Base-by-base conservation (phyloP, 2,888 invertebrate species). In the Cephus sareptanus region DNA sequence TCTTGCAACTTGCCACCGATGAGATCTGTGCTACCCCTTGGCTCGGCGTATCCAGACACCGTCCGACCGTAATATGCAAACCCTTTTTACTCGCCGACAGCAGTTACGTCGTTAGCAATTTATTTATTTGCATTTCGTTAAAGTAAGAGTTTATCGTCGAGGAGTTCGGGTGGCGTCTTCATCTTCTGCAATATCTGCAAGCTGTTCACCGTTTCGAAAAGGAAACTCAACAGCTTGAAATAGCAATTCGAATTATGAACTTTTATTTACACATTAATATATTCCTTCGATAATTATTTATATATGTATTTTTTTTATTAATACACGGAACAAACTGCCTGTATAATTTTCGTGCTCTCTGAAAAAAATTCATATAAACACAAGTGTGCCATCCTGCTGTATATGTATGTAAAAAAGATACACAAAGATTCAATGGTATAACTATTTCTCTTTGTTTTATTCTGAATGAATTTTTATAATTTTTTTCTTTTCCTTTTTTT, bases 121-220 rank as follows among this genome's bases (percentile, higher is more conserved):
- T 83, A 79, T 85, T 81, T 82, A 79, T 81, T 40, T 69, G 76
- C 77, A 71, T 81, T 81, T 81, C 80, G 81, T 83, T 80, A 79
- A 75, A 68, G 34, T 34, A 75, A 75, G 34, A 37, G 71, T 71
- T 34, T 31, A 33, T 30, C 71, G 13, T 71, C 0, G 30, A 71
- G 30, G 71, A 30, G 30, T 15, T 30, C 56, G 23, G 56, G 23
- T 56, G 30, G 13, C 71, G 9, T 71, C 71, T 71, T 71, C 30
- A 30, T 56, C 56, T 56, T 23, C 9, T 56, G 13, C 4, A 40
- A 13, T 40, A 15, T 15, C 15, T 40, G 4, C 1, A 40, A 40
- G 1, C 40, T 40, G 40, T 40, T 1, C 15, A 23, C 56, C 9
- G 23, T 23, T 56, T 56, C 56, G 23, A 23, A 23, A 56, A 56